Percentiles rank a stretch among this genome's conserved stretches.
phyloP scores from a whole-genome alignment of 2,797 vertebrate species.

The Streptopelia turtur region DNA sequence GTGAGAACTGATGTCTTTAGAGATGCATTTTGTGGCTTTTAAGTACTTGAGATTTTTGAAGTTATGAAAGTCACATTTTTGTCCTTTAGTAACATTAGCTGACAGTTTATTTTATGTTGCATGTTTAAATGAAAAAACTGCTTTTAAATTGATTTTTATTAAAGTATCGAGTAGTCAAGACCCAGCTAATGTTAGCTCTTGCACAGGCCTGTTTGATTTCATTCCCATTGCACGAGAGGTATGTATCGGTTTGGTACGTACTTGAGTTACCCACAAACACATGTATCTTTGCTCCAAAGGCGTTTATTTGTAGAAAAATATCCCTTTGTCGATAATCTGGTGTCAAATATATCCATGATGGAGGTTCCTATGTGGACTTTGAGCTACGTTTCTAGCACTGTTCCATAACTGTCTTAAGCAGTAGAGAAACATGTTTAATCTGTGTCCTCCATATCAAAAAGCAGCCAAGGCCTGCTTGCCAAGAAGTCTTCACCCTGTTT shows the following conservation, averaged over 20 bases:
- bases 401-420: background rate
- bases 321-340: background rate
- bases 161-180: background rate
- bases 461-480: background rate
- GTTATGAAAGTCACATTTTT: background rate
- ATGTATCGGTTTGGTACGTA: background rate
- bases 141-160: background rate
- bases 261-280: background rate
- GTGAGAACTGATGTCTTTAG: background rate
- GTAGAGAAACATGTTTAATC: background rate
- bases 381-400: background rate
- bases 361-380: background rate
- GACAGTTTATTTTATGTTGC: background rate
- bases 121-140: background rate
- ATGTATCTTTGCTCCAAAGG: background rate
- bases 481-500: background rate
- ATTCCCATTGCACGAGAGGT: background rate
- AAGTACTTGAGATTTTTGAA: constrained; percentile 4
- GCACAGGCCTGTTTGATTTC: background rate
- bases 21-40: background rate
- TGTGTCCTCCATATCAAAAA: background rate
- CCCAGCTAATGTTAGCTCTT: background rate
- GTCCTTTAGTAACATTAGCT: background rate
- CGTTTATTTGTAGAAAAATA: background rate
- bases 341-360: background rate